A percentile compares a stretch with the other conserved stretches of the same genome.
Evolutionary conservation across 2,797 vertebrate species (phyloP).

Genomic region (Leucoraja ocellata): DNA sequence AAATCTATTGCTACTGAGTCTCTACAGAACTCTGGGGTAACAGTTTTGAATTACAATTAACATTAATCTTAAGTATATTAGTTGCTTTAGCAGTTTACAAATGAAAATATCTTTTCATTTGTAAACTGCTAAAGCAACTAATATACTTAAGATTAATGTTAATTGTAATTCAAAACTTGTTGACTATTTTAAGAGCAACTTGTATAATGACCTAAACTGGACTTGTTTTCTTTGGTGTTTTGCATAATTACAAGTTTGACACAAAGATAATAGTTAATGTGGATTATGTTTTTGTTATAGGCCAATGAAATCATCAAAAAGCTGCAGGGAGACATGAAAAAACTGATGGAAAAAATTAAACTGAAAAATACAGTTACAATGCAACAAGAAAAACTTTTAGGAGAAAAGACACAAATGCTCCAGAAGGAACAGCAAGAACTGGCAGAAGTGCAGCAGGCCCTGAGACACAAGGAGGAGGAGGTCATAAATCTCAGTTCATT

Average conservation of each 20-base stretch:
- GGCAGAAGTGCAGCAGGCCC: conserved; percentile 17
- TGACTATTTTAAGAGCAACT: not conserved
- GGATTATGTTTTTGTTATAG: conserved; percentile 34
- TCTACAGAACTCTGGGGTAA: not conserved
- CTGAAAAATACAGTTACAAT: conserved; percentile 41
- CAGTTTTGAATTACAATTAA: not conserved
- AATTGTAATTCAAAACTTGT: not conserved
- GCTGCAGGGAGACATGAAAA: conserved; percentile 42
- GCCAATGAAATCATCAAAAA: conserved; percentile 47
- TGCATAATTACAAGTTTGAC: not conserved
- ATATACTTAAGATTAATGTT: too few relatives aligned
- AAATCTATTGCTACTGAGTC: not conserved
- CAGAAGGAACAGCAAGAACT: conserved; percentile 41
- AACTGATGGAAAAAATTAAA: conserved; percentile 44
- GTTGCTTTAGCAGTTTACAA: not conserved
- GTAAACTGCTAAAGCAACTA: too few relatives aligned
- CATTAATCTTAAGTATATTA: not conserved
- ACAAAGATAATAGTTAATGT: not conserved
- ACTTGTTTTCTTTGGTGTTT: not conserved
- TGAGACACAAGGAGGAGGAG: conserved; percentile 43
- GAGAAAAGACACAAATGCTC: conserved; percentile 40
- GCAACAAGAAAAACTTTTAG: conserved; percentile 42
- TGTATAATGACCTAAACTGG: not conserved
- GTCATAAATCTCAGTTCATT: conserved; percentile 23
- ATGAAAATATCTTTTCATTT: not conserved